Evolutionary conservation across 1,140 invertebrate species (phyloP).

Genomic region (Cotesia glomerata): DNA sequence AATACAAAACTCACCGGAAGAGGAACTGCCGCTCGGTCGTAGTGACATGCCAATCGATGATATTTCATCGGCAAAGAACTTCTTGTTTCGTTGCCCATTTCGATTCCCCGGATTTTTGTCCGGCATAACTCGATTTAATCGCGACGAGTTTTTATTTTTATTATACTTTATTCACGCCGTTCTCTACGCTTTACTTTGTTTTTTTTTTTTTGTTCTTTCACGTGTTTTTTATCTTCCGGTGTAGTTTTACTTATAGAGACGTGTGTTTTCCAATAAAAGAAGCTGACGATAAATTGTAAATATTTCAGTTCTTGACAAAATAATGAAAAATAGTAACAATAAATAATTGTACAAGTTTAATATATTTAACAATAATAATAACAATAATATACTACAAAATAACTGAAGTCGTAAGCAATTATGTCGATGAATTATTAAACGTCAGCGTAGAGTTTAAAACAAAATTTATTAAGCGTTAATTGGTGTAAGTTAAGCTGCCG

Average conservation of each 20-base stretch:
- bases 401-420: neutral
- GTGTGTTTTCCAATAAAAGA: neutral
- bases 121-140: slow-evolving; percentile 53
- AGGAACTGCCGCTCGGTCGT: slow-evolving; percentile 70
- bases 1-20: slow-evolving; percentile 66
- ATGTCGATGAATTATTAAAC: no score
- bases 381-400: neutral
- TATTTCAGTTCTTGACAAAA: neutral
- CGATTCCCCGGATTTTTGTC: slow-evolving; percentile 55
- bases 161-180: neutral
- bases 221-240: neutral
- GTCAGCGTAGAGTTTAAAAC: no score
- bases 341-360: neutral
- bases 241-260: neutral
- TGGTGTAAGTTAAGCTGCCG: neutral
- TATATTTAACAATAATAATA: neutral
- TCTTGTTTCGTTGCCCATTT: slow-evolving; percentile 55
- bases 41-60: slow-evolving; percentile 76
- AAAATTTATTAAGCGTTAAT: neutral
- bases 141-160: neutral
- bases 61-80: slow-evolving; percentile 69
- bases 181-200: neutral
- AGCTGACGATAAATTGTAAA: neutral
- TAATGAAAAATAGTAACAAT: no score
- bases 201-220: neutral